These are phyloP conservation scores for Anaspis maculata DNA, from an alignment of 2,888 invertebrate species.

Conservation along the genomic window DNA sequence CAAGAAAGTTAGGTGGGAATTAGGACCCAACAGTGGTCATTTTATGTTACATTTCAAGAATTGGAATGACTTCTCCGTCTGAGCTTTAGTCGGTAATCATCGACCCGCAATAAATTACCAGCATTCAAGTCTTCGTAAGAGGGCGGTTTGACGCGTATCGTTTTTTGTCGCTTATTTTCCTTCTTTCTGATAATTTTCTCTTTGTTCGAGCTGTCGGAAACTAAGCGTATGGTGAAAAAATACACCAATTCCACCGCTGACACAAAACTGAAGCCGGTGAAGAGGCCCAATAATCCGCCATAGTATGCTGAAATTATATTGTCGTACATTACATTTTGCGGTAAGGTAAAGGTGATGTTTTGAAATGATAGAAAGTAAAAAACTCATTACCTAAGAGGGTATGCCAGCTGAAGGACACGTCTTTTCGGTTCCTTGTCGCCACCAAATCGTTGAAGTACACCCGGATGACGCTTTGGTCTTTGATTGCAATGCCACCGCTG, in stretches of 20 bases:
- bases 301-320: slow-evolving; percentile 63
- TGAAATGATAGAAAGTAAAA: slow-evolving; percentile 1
- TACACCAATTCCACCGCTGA: slow-evolving; percentile 58
- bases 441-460: slow-evolving; percentile 61
- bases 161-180: no score
- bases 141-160: no score
- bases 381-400: slow-evolving; percentile 52
- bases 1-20: no score
- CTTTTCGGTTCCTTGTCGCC: slow-evolving; percentile 56
- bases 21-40: no score
- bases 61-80: no score
- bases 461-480: slow-evolving; percentile 52
- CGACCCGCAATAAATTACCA: no score
- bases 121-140: no score
- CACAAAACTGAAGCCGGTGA: slow-evolving; percentile 63
- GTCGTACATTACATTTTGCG: slow-evolving; percentile 10
- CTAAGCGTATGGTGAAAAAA: slow-evolving; percentile 50
- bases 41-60: no score
- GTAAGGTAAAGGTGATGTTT: not conserved
- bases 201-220: slow-evolving; percentile 4
- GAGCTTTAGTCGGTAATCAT: no score
- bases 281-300: slow-evolving; percentile 60
- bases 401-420: slow-evolving; percentile 62
- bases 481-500: slow-evolving; percentile 36
- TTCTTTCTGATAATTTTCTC: no score